These are phyloP conservation scores for Bubo bubo DNA, from an alignment of 2,113 vertebrate species.

Conservation along the genomic window DNA sequence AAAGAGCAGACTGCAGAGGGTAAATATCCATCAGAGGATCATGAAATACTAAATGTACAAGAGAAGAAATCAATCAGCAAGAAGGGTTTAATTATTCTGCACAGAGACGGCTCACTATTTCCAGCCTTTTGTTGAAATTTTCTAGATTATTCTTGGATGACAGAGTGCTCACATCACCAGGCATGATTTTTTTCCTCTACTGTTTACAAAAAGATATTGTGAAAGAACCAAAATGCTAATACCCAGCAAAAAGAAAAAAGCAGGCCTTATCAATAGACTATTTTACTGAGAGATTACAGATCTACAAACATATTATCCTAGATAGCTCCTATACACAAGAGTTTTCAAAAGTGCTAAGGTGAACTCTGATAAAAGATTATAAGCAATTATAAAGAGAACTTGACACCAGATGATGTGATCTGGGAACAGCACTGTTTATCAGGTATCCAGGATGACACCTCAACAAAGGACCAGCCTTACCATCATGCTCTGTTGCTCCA, in stretches of 20 bases:
- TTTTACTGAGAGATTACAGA: background rate
- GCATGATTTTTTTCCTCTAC: background rate
- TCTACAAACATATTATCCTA: background rate
- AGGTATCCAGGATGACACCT: background rate
- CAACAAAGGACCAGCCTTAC: background rate
- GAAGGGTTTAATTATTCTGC: background rate
- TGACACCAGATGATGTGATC: background rate
- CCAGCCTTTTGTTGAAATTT: background rate
- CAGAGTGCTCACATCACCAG: background rate
- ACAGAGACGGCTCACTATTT: background rate
- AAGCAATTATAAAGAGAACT: background rate
- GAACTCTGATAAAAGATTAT: background rate
- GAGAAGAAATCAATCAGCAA: background rate
- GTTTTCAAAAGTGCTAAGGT: background rate
- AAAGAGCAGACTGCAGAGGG: background rate
- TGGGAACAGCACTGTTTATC: background rate
- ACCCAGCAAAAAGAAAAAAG: background rate
- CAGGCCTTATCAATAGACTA: background rate
- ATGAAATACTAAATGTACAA: background rate
- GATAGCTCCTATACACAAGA: background rate
- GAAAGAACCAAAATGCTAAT: background rate
- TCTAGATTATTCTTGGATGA: background rate
- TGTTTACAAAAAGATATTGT: background rate
- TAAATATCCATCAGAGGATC: background rate
- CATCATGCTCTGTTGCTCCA: background rate